phyloP scores from a whole-genome alignment of 2,113 vertebrate genomes.

The human region GRCh38 chr4:151856501-151857000 shows the following conservation, averaged over 20 bases:
- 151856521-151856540: background rate
- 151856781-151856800: background rate
- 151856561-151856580: background rate
- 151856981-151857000: background rate
- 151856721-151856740: background rate
- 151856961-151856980: background rate
- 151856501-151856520: background rate
- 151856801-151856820: background rate
- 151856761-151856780: background rate
- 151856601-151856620: background rate
- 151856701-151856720: background rate
- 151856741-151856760: background rate
- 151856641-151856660: background rate
- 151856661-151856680: background rate
- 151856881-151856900: background rate
- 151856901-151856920: conserved; percentile 7
- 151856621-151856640: background rate
- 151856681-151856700: background rate
- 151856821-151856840: background rate
- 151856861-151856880: background rate
- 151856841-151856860: conserved; percentile 17
- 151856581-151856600: background rate
- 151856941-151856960: background rate
- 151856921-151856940: conserved; percentile 4
- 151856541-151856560: background rate